Evolutionary conservation across 2,113 vertebrate genomes (phyloP).

Genomic region (Pristiophorus japonicus): DNA sequence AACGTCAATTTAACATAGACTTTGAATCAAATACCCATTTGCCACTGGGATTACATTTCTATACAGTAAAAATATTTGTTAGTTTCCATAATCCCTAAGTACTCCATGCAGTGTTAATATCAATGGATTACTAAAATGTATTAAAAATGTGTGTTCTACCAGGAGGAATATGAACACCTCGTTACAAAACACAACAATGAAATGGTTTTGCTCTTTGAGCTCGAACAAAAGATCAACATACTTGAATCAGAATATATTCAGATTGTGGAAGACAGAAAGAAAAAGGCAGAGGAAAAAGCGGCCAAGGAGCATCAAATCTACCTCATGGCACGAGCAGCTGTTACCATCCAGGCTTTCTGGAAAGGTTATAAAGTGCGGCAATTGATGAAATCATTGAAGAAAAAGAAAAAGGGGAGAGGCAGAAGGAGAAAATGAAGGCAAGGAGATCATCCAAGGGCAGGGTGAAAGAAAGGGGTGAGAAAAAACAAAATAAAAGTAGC

Average conservation of each 20-base stretch:
- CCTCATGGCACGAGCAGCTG: slow-evolving; percentile 59
- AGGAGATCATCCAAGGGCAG: not conserved
- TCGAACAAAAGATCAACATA: slow-evolving; percentile 50
- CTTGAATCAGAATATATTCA: slow-evolving; percentile 61
- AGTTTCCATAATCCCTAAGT: not conserved
- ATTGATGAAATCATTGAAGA: slow-evolving; percentile 56
- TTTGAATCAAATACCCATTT: not conserved
- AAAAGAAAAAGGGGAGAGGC: slow-evolving; percentile 48
- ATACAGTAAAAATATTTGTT: not conserved
- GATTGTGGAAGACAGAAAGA: slow-evolving; percentile 60
- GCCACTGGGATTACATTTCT: not conserved
- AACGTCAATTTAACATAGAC: not conserved
- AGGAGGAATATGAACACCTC: slow-evolving; percentile 63
- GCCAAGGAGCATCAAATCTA: slow-evolving; percentile 54
- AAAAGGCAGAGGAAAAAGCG: slow-evolving; percentile 50
- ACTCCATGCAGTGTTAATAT: not conserved
- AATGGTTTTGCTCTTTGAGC: slow-evolving; percentile 54
- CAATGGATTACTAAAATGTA: not conserved
- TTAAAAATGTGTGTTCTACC: not conserved
- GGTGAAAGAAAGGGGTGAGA: not conserved
- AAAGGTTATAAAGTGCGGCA: slow-evolving; percentile 72
- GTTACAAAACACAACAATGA: slow-evolving; percentile 50
- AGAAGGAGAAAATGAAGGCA: slow-evolving; percentile 43
- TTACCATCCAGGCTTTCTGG: slow-evolving; percentile 71
- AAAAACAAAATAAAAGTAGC: not conserved